These are phyloP conservation scores for Rhegmatorhina hoffmannsi DNA, from an alignment of 2,113 vertebrate species.

Conservation along the genomic window DNA sequence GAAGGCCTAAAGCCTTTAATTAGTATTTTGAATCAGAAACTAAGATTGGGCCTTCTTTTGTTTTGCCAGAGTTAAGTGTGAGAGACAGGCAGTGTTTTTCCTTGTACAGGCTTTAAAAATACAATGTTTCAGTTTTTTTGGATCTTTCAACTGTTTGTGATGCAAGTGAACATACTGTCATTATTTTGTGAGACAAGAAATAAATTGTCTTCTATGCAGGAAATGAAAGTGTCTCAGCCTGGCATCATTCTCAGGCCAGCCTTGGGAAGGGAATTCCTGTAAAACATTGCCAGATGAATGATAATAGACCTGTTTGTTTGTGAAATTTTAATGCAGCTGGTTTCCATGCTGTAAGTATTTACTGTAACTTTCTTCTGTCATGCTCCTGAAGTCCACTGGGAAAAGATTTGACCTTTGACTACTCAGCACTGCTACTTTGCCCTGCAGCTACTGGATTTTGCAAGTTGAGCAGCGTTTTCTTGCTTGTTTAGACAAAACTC, in stretches of 20 bases:
- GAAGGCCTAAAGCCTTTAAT: constrained; percentile 23
- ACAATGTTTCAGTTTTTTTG: neutral
- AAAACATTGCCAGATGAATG: neutral
- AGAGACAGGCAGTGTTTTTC: constrained; percentile 8
- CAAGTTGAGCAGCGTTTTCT: neutral
- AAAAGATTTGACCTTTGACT: neutral
- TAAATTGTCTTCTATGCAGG: constrained; percentile 58
- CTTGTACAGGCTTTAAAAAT: constrained; percentile 43
- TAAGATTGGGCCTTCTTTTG: neutral
- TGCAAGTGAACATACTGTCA: neutral
- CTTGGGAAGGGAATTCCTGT: neutral
- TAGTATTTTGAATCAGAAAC: neutral
- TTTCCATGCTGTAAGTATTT: neutral
- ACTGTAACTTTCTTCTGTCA: neutral
- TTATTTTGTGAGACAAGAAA: constrained; percentile 69
- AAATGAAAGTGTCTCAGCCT: neutral
- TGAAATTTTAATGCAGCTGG: neutral
- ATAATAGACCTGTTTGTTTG: neutral
- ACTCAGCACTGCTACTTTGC: neutral
- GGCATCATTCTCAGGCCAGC: neutral
- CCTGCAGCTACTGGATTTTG: neutral
- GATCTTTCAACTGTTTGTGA: constrained; percentile 56
- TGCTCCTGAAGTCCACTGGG: neutral
- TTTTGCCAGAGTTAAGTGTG: constrained; percentile 4
- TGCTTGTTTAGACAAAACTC: neutral